These are phyloP conservation scores for Phymatocera aterrima DNA, from an alignment of 2,888 invertebrate genomes.

Conservation along the genomic window DNA sequence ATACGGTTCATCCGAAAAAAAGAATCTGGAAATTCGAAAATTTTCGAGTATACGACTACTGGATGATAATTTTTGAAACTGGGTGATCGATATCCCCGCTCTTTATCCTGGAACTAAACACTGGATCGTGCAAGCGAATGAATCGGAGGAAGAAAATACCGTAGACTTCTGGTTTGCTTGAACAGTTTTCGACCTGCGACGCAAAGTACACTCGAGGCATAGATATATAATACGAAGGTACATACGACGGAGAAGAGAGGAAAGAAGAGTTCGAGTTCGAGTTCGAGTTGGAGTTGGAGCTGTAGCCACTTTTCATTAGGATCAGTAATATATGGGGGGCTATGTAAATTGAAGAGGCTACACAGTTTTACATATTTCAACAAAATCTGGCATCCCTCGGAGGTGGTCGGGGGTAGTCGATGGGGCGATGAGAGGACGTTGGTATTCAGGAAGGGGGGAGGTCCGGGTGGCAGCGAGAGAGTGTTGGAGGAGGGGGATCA, in stretches of 20 bases:
- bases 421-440: conserved; percentile 47
- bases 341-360: conserved; percentile 74
- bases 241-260: neutral
- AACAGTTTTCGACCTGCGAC: neutral
- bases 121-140: too few species aligned
- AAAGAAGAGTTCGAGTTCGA: neutral
- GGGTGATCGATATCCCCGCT: too few species aligned
- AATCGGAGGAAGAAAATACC: too few species aligned
- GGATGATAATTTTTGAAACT: too few species aligned
- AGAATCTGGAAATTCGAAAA: too few species aligned
- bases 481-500: conserved; percentile 52
- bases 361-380: conserved; percentile 74
- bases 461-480: conserved; percentile 37
- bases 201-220: too few species aligned
- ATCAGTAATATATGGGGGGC: conserved; percentile 52
- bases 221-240: neutral
- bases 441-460: conserved; percentile 17
- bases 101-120: too few species aligned
- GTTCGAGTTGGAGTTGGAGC: neutral
- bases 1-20: too few species aligned
- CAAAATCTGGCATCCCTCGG: conserved; percentile 58
- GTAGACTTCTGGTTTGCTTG: too few species aligned
- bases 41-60: too few species aligned
- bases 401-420: conserved; percentile 1
- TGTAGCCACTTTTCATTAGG: conserved; percentile 64